A percentile compares a stretch with the other conserved stretches of the same genome.
Conservation (phyloP, 1,140 invertebrate genomes). For the Nomia melanderi region DNA sequence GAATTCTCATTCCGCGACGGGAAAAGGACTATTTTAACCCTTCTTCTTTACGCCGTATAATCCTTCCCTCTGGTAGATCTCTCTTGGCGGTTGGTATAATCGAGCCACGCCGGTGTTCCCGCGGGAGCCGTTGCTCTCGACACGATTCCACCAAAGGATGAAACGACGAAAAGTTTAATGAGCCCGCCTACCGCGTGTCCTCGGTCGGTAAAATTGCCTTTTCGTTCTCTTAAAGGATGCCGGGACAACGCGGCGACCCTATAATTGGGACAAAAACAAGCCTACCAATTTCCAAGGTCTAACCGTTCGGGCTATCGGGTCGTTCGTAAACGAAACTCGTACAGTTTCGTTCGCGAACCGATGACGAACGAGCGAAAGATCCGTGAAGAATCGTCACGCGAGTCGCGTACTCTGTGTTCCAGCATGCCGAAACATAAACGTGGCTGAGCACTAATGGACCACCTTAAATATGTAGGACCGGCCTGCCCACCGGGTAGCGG, state of each 20-base stretch:
- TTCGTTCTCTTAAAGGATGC: conserved; percentile 35
- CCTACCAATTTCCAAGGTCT: neutral
- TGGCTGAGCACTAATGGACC: conserved; percentile 66
- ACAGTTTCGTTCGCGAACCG: neutral
- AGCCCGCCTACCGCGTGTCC: conserved; percentile 64
- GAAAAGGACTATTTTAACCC: conserved; percentile 60
- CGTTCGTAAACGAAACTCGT: neutral
- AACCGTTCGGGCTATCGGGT: neutral
- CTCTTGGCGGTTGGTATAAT: conserved; percentile 69
- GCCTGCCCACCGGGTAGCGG: conserved; percentile 77
- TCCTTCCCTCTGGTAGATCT: conserved; percentile 47
- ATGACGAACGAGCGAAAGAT: neutral
- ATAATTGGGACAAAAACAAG: neutral
- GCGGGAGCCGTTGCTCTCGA: conserved; percentile 69
- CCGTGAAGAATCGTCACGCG: no score
- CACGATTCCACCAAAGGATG: conserved; percentile 70
- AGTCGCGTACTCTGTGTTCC: neutral
- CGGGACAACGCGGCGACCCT: neutral
- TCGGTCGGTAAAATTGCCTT: conserved; percentile 50
- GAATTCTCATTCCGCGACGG: conserved; percentile 43
- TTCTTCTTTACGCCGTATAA: conserved; percentile 60
- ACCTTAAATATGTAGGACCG: conserved; percentile 75
- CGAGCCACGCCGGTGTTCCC: conserved; percentile 67
- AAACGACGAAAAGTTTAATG: conserved; percentile 80
- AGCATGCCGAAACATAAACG: conserved; percentile 56